Conservation (phyloP, 1,140 invertebrate genomes). For the Pseudomyrmex flavicornis region DNA sequence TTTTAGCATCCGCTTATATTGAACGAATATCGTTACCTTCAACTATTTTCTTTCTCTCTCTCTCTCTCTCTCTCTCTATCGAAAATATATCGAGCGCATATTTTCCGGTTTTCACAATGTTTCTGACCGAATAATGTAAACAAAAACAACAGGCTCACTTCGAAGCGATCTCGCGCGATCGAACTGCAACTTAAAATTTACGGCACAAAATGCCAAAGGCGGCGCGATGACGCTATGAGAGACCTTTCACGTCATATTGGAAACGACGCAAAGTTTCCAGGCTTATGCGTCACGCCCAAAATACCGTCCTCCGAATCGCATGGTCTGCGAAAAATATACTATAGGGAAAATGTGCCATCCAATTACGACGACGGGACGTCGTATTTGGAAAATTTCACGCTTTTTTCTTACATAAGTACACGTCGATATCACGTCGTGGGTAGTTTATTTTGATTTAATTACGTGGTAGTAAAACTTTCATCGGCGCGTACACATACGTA, state of each 20-base stretch:
- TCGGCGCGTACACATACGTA: background rate
- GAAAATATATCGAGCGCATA: background rate
- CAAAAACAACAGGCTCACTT: conserved; percentile 38
- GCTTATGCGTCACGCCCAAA: conserved; percentile 29
- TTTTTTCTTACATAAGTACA: conserved; percentile 17
- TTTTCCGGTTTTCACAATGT: background rate
- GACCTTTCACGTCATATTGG: conserved; percentile 52
- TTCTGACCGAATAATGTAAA: conserved; percentile 22
- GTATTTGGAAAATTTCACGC: conserved; percentile 7
- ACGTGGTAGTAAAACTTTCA: background rate
- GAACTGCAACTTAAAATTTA: conserved; percentile 42
- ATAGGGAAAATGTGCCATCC: conserved; percentile 30
- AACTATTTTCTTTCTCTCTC: too few relatives aligned
- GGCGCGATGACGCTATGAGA: conserved; percentile 43
- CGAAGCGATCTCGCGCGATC: conserved; percentile 18
- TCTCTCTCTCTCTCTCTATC: background rate
- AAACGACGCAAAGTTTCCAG: conserved; percentile 56
- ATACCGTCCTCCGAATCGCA: conserved; percentile 39
- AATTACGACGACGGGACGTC: conserved; percentile 6
- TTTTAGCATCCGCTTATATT: conserved; percentile 1
- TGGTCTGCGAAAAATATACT: conserved; percentile 32
- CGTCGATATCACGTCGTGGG: background rate
- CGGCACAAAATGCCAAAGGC: conserved; percentile 41
- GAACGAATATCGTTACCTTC: background rate
- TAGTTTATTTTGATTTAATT: background rate